Percentiles rank a stretch among this genome's conserved stretches.
Conservation (phyloP, 2,113 vertebrate species). For the Xiphias gladius region DNA sequence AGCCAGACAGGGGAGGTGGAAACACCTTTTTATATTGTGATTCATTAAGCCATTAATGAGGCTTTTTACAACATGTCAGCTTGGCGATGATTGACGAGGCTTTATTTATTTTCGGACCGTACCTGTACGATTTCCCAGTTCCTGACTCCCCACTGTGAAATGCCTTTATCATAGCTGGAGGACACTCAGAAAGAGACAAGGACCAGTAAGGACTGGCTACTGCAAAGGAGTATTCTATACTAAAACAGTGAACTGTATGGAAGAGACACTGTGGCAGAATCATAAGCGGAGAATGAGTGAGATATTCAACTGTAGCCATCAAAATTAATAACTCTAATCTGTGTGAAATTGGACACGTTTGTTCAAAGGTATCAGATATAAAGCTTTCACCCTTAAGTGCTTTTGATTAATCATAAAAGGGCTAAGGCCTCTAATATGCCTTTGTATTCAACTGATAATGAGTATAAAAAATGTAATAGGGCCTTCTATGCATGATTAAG, state of each 20-base stretch:
- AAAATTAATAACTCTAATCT: slow-evolving; percentile 59
- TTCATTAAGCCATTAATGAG: slow-evolving; percentile 86
- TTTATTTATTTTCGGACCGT: slow-evolving; percentile 68
- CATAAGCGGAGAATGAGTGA: slow-evolving; percentile 14
- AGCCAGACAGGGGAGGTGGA: slow-evolving; percentile 52
- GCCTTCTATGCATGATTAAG: slow-evolving; percentile 60
- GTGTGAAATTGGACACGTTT: slow-evolving; percentile 68
- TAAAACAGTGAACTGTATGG: slow-evolving; percentile 10
- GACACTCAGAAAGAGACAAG: slow-evolving; percentile 1
- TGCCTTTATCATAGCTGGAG: slow-evolving; percentile 35
- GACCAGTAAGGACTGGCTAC: not conserved
- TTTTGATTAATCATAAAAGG: slow-evolving; percentile 70
- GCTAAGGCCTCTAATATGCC: slow-evolving; percentile 57
- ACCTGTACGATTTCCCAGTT: slow-evolving; percentile 42
- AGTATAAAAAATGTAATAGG: slow-evolving; percentile 60
- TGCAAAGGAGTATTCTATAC: not conserved
- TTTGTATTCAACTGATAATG: slow-evolving; percentile 68
- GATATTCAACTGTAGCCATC: slow-evolving; percentile 39
- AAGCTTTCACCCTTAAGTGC: slow-evolving; percentile 59
- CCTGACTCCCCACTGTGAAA: slow-evolving; percentile 34
- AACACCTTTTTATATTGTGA: slow-evolving; percentile 76
- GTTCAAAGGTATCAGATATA: slow-evolving; percentile 69
- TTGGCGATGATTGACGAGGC: slow-evolving; percentile 73
- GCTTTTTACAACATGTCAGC: slow-evolving; percentile 76
- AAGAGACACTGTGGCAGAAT: slow-evolving; percentile 23